phyloP scores from a whole-genome alignment of 2,888 invertebrate genomes.

The Drosophila quasianomalipes region DNA sequence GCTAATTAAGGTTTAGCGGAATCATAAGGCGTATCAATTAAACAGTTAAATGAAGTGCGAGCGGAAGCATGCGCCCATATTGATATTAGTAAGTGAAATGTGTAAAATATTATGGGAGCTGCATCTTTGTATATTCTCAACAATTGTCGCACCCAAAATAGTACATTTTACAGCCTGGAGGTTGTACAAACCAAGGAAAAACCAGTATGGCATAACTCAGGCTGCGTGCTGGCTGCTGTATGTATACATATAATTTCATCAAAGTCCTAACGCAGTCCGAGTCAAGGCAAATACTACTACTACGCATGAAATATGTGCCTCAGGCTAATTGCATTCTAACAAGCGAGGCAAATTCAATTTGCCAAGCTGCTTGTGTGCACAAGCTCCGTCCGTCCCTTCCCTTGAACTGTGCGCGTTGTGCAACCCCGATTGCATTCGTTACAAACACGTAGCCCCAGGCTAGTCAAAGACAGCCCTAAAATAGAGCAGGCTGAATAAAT shows the following conservation, averaged over 20 bases:
- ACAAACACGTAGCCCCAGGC: conserved; percentile 60
- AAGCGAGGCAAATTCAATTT: conserved; percentile 83
- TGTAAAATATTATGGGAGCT: conserved; percentile 29
- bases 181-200: conserved; percentile 33
- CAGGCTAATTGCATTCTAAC: conserved; percentile 84
- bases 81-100: conserved; percentile 15
- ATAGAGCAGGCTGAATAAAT: conserved; percentile 4
- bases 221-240: conserved; percentile 22
- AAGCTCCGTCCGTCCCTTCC: conserved; percentile 16
- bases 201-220: conserved; percentile 8
- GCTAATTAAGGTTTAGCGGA: conserved; percentile 55
- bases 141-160: conserved; percentile 18
- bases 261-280: conserved; percentile 40
- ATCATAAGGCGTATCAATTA: conserved; percentile 73
- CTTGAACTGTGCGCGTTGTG: conserved; percentile 18
- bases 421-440: conserved; percentile 74
- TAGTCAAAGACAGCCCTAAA: conserved; percentile 3
- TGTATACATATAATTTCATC: conserved; percentile 60
- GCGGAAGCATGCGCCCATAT: conserved; percentile 15
- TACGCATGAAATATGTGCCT: conserved; percentile 62
- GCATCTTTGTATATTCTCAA: conserved; percentile 15
- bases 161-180: conserved; percentile 20
- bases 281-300: conserved; percentile 64
- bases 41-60: conserved; percentile 63
- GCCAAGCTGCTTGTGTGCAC: conserved; percentile 72